Conservation (phyloP, 2,888 invertebrate species). For the Nephrotoma appendiculata region DNA sequence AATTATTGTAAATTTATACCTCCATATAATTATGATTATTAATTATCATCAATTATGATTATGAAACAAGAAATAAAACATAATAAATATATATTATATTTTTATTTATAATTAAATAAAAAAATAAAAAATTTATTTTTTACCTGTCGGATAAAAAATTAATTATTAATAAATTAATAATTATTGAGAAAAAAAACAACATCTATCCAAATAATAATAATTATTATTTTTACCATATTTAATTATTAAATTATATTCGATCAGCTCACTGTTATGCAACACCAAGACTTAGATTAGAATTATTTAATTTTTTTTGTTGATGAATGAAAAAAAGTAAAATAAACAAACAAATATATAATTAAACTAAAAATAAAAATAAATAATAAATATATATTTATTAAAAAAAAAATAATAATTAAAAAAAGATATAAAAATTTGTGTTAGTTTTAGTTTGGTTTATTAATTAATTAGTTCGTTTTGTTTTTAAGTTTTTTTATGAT, state of each 20-base stretch:
- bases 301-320: constrained; percentile 2
- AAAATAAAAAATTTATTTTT: neutral
- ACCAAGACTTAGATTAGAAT: constrained; percentile 7
- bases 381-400: neutral
- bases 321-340: neutral
- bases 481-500: neutral
- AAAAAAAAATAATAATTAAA: neutral
- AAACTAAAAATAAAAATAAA: neutral
- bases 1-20: neutral
- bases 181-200: neutral
- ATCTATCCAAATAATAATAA: neutral
- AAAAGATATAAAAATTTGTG: neutral
- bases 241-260: neutral
- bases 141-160: neutral
- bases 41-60: neutral
- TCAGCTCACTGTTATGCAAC: constrained; percentile 7
- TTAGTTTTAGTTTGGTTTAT: neutral
- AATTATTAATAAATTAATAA: neutral
- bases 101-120: neutral
- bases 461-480: neutral
- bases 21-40: neutral
- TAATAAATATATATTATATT: neutral
- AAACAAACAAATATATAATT: neutral
- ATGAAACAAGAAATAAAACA: neutral
- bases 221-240: neutral